phyloP scores from a whole-genome alignment of 2,797 vertebrate species.

The Okamejei kenojei region DNA sequence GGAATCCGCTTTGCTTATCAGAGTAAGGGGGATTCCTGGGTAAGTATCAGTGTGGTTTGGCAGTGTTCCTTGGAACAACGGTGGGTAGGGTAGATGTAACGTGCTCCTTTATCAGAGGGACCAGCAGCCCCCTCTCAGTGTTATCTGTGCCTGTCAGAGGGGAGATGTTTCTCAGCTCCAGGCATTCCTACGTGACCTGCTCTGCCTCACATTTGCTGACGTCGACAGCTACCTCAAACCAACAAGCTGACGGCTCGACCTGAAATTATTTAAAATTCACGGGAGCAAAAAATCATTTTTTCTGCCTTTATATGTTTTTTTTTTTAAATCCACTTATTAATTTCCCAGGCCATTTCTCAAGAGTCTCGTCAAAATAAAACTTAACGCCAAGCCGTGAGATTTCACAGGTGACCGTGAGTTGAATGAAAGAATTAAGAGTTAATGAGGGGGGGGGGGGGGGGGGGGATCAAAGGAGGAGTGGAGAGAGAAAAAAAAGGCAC shows the following conservation, averaged over 20 bases:
- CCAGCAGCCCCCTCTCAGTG: neutral
- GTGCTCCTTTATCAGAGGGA: constrained; percentile 16
- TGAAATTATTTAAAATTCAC: neutral
- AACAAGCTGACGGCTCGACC: neutral
- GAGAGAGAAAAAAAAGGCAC: neutral
- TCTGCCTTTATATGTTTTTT: neutral
- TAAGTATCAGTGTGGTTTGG: neutral
- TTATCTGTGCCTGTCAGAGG: neutral
- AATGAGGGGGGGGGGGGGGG: neutral
- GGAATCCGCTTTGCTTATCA: no score
- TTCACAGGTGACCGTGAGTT: neutral
- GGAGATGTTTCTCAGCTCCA: no score
- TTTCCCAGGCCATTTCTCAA: neutral
- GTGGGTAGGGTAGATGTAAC: neutral
- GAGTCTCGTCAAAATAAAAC: neutral
- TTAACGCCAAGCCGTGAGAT: neutral
- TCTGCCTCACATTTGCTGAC: neutral
- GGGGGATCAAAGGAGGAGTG: neutral
- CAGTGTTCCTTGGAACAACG: neutral
- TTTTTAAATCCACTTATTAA: neutral
- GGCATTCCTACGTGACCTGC: neutral
- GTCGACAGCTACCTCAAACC: neutral
- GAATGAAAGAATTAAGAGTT: neutral
- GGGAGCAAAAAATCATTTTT: neutral
- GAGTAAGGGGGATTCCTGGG: neutral